Percentiles rank a stretch among this genome's conserved stretches.
Conservation (phyloP, 2,888 invertebrate genomes). For the Ryuthela nishihirai region DNA sequence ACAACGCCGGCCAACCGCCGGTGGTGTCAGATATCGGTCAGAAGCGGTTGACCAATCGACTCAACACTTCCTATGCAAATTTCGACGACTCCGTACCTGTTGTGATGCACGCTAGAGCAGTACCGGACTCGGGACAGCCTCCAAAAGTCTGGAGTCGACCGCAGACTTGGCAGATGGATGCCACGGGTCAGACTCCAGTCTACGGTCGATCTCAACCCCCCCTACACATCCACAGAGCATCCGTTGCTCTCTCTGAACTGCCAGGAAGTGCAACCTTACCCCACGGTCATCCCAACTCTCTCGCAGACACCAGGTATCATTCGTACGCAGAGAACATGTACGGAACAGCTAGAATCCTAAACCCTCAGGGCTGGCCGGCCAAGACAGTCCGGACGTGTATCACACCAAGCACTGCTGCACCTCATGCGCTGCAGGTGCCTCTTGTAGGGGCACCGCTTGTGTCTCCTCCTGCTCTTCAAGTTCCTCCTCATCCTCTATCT, state of each 20-base stretch:
- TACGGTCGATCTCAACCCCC: slow-evolving; percentile 10
- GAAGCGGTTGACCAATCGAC: too few relatives aligned
- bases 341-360: slow-evolving; percentile 24
- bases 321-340: slow-evolving; percentile 35
- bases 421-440: slow-evolving; percentile 5
- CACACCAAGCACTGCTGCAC: neutral
- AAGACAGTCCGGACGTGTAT: slow-evolving; percentile 13
- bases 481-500: slow-evolving; percentile 11
- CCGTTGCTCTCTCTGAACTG: slow-evolving; percentile 28
- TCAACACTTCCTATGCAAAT: too few relatives aligned
- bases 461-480: slow-evolving; percentile 12
- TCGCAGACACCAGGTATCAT: slow-evolving; percentile 26
- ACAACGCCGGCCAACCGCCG: too few relatives aligned
- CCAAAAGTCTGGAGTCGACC: slow-evolving; percentile 20
- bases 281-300: slow-evolving; percentile 22
- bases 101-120: too few relatives aligned
- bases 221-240: slow-evolving; percentile 29
- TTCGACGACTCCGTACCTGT: too few relatives aligned
- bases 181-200: neutral
- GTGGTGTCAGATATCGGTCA: too few relatives aligned
- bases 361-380: slow-evolving; percentile 18
- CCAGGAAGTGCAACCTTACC: slow-evolving; percentile 27
- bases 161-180: slow-evolving; percentile 18
- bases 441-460: neutral
- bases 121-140: too few relatives aligned